Evolutionary conservation across 35 echinoderm and acorn worm genomes (phyloP), one percentile per base, ranked within the genome.

Genomic region (Diadema setosum): DNA sequence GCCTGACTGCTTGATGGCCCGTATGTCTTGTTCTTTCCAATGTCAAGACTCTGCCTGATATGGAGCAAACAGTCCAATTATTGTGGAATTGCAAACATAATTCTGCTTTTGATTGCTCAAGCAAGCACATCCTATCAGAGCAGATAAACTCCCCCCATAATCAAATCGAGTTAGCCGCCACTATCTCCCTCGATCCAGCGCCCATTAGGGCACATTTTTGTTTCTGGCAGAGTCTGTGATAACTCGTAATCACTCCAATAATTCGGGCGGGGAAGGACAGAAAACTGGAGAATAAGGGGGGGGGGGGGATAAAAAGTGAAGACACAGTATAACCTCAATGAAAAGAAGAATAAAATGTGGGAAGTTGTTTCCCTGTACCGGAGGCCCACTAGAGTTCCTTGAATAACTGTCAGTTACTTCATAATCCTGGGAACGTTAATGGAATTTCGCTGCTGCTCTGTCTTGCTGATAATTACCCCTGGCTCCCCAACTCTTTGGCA

Each of bases 381-480:
- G 73, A 5, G 73, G 73, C 73, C 73, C 73, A 78, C 24, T 41
- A 21, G 73, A 42, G 73, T 33, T 44, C 73, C 44, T 33, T 78
- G 44, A 78, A 78, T 78, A 78, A 78, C 37, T 78, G 73, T 78
- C 73, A 78, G 39, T 44, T 17, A 35, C 15, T 6, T 78, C 73
- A 78, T 78, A 78, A 78, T 44, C 26, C 39, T 24, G 33, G 37
- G 9, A 52, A 52, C 48, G 9, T 52, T 52, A 52, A 52, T 52
- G 48, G 48, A 5, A 41, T 43, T 21, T 78, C 35, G 15, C 73
- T 44, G 36, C n/a, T 78, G n/a, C 48, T 52, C n/a, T 78, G 36
- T 78, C 73, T 78, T 78, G 73, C 35, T 78, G 24, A 42, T 78
- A 78, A 78, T 78, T 78, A 44, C 73, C 29, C 21, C 37, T 78